Evolutionary conservation across 2,888 invertebrate genomes (phyloP), one percentile per base, ranked within the genome.

Genomic region (Phortica magna): DNA sequence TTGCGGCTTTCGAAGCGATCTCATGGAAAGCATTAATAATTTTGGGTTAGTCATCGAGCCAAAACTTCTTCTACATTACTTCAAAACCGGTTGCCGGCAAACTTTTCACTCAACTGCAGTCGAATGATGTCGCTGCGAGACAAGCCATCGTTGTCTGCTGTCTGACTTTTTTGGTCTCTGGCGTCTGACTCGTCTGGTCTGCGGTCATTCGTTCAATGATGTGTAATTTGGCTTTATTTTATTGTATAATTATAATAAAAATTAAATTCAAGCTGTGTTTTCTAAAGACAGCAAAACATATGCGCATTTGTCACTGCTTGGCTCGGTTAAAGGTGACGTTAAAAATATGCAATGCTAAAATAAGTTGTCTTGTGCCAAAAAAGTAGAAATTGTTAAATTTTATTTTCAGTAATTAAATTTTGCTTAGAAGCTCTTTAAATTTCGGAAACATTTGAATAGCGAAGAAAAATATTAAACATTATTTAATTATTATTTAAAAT

Each of bases 71-170:
- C n/a, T n/a, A n/a, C 70, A 55, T n/a, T n/a, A 53, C 3, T 7
- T 10, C 14, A 79, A 79, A 86, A 86, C 85, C 88, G 88, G 88
- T 86, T 86, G 87, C 88, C 85, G 85, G 85, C 84, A 81, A 72
- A 74, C 39, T 53, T 57, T 74, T 41, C 31, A 31, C 31, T 31
- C 31, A 31, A 31, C 31, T 31, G 31, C 31, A 31, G 31, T 31
- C 31, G 31, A 31, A 4, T 31, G 31, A 31, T 4, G 31, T 31
- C 31, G 31, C 31, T 31, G 0, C 31, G 31, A 31, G 31, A 31
- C 31, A 31, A 31, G 0, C 5, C 31, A 31, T 31, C 31, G 31
- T 31, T 31, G 31, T 31, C 31, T 31, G 31, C 0, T 4, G 31
- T 31, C 31, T 1, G 31, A 31, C 31, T 31, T 31, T 2, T 31